Base-by-base conservation (phyloP, 2,888 invertebrate genomes). In the Mythimna pallens region DNA sequence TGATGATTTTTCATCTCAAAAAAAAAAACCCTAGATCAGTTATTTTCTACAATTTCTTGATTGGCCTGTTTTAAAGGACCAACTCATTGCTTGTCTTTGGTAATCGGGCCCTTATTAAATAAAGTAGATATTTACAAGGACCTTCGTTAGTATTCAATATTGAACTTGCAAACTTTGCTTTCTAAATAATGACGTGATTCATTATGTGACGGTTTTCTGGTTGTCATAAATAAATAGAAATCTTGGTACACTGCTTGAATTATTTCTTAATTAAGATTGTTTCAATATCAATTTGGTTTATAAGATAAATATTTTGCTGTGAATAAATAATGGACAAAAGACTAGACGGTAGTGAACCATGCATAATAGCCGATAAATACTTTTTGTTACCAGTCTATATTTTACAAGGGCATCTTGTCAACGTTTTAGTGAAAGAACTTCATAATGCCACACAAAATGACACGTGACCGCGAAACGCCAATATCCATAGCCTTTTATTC, bases 101-200 rank as follows among this genome's bases (percentile, higher is more conserved):
- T 22, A 66, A 36, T 20, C n/a, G 22, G 50, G 30, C 61, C 64
- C 58, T 70, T 76, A 67, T 76, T 76, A 1, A 75, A 76, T 68
- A 54, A 81, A 80, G 55, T 73, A 55, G 70, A 57, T 58, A 67
- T 70, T 63, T 25, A 68, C 52, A 40, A 57, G 17, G 58, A 40
- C 12, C 63, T 65, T 52, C 54, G 52, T 83, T 67, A 73, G 52
- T 50, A 36, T 73, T 68, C 61, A 76, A 81, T 81, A 73, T 82
- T 77, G 64, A 63, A 61, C 59, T 84, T 74, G 52, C 25, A 22
- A 84, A 84, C 69, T 82, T 77, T 30, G 25, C 20, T 71, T 50
- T 70, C 30, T 43, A 70, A 67, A 63, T 71, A 68, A 81, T 69
- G 55, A 69, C 12, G 36, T 58, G 59, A 64, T 63, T 68, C 55